Base-by-base conservation (phyloP, 2,113 vertebrate genomes). In the Phainopepla nitens region DNA sequence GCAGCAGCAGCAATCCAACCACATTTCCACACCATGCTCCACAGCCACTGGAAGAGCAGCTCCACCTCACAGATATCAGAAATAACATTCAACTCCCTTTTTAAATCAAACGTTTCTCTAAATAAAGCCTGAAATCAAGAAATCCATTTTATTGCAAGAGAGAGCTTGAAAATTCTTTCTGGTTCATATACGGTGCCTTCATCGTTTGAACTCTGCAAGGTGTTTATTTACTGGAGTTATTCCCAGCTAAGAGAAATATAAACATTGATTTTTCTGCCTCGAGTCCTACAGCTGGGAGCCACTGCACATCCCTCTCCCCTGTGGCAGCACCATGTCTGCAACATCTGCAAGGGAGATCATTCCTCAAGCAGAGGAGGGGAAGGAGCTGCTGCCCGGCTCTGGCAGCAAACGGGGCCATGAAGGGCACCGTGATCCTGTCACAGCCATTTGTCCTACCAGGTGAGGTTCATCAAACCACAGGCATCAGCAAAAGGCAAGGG, bases 211-310 rank as follows among this genome's bases (percentile, higher is more conserved):
- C 91, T 91, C 82, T 58, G 71, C 56, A 60, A 78, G 56, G 61
- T 77, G 60, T 92, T 89, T 94, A 87, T 95, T 94, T 78, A 71
- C 69, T 49, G 77, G 72, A 76, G 77, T 91, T 94, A 93, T 78
- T 90, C 58, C 77, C 80, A 90, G 80, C 66, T 78, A 75, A 81
- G 41, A 94, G 86, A 89, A 95, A 86, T 24, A 73, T 10, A 94
- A 97, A 95, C 87, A 92, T 68, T 87, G 95, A 91, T 95, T 95
- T 95, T 94, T 89, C 72, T 91, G 89, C 86, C 72, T 87, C 39
- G 73, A 87, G 83, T 83, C 82, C 86, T 66, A 45, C 68, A 83
- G 76, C 76, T 75, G 70, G 19, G 65, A 93, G 70, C n/a, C 51
- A 28, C 71, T 15, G 20, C 11, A 27, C 35, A 29, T 49, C 21